Evolutionary conservation across 2,797 vertebrate genomes (phyloP), one percentile per base, ranked within the genome.

Genomic region (Melanotaenia pygmaea): DNA sequence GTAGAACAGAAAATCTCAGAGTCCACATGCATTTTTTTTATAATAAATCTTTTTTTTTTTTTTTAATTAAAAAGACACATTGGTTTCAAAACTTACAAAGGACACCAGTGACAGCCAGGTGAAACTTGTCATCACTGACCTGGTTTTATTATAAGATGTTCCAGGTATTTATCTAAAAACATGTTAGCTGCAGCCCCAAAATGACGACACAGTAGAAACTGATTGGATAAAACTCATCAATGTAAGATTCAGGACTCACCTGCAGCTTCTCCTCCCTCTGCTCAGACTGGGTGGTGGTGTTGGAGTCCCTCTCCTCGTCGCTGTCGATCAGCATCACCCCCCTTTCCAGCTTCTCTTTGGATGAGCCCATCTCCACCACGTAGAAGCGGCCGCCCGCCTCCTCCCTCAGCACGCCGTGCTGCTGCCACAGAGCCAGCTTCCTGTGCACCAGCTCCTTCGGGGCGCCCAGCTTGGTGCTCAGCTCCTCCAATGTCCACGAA

Each of bases 281-380:
- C 93, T 99, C 97, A 0, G 96, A 97, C 89, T 99, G 97, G 0
- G 97, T 99, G 20, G 98, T 96, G 87, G 97, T 97, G 92, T 98
- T 98, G 0, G 98, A 98, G 92, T 99, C 98, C 0, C 97, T 95
- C 80, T 99, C 98, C 67, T 98, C 98, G 0, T 99, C 98, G 0
- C 97, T 98, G 93, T 99, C 98, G 0, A 99, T 93, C 65, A 99
- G 94, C 90, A 99, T 96, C 28, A 97, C 94, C 0, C 90, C 85
- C 59, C 94, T 94, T 79, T 98, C 97, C 24, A 93, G 88, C 30
- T 96, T 95, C 89, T 98, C 97, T 64, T 93, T 94, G 32, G 94
- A 95, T 1, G 96, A 96, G 68, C 96, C 96, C 69, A 95, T 97
- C 93, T 99, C 98, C 22, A 97, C 93, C 32, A 98, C 95, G 0